These are phyloP conservation scores for Dicentrarchus labrax DNA, from an alignment of 2,113 vertebrate species.

Conservation along the genomic window DNA sequence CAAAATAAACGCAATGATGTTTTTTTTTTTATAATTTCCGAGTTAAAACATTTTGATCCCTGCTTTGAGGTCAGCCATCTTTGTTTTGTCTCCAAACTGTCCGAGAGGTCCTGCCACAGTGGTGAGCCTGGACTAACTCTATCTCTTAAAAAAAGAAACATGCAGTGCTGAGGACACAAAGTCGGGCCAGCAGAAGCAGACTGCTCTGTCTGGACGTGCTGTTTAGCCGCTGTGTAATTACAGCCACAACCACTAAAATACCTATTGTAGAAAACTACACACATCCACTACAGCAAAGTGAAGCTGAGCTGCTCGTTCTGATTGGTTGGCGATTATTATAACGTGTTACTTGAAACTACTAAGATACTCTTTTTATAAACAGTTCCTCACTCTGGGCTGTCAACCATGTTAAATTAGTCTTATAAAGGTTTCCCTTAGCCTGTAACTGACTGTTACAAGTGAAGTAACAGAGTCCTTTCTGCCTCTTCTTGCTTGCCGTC, in stretches of 20 bases:
- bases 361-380: neutral
- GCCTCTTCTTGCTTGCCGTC: neutral
- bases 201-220: constrained; percentile 42
- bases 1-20: no score
- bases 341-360: neutral
- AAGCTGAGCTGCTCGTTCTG: neutral
- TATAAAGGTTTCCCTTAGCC: neutral
- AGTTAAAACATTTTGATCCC: neutral
- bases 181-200: constrained; percentile 1
- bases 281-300: constrained; percentile 14
- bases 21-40: neutral
- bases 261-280: constrained; percentile 39
- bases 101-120: neutral
- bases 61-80: constrained; percentile 11
- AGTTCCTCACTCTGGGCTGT: neutral
- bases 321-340: constrained; percentile 13
- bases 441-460: neutral
- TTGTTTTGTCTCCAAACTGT: constrained; percentile 13
- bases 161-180: constrained; percentile 16
- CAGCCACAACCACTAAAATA: constrained; percentile 54
- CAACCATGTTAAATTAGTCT: neutral
- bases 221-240: constrained; percentile 62
- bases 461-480: neutral
- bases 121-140: constrained; percentile 22
- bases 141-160: constrained; percentile 33